These are phyloP conservation scores for Steromphala cineraria DNA, from an alignment of 2,888 invertebrate genomes.

Conservation along the genomic window DNA sequence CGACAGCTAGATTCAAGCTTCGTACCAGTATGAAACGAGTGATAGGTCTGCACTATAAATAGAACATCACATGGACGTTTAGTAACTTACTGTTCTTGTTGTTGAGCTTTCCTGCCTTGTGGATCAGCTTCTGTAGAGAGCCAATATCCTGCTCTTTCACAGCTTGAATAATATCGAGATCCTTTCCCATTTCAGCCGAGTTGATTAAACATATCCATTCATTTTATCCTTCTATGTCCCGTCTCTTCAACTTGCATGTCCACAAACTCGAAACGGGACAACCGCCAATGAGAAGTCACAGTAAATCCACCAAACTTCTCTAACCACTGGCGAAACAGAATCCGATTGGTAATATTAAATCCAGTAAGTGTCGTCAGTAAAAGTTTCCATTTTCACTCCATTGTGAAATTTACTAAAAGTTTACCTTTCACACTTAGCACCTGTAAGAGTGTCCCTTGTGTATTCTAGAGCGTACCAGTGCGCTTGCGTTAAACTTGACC, in stretches of 20 bases:
- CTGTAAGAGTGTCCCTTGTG: conserved; percentile 15
- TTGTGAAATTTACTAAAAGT: neutral
- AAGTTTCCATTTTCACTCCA: neutral
- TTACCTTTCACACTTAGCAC: conserved; percentile 12
- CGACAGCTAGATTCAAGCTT: too few species aligned
- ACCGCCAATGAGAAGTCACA: neutral
- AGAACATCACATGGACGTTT: neutral
- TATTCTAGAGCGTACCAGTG: neutral
- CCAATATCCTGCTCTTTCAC: conserved; percentile 60
- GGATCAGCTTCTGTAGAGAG: conserved; percentile 52
- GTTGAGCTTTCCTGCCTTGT: conserved; percentile 45
- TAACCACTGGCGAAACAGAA: neutral
- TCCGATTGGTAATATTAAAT: neutral
- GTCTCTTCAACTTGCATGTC: neutral
- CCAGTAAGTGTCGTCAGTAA: neutral
- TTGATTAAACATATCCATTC: neutral
- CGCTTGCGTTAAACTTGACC: conserved; percentile 4
- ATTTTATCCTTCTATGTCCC: neutral
- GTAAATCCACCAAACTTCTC: neutral
- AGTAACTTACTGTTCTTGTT: conserved; percentile 46
- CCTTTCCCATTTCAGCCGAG: conserved; percentile 56
- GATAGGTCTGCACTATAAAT: neutral
- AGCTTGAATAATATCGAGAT: conserved; percentile 64
- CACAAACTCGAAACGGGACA: neutral
- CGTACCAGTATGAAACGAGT: too few species aligned